Conservation (phyloP, 2,888 invertebrate species). For the Drosophila heteroneura region DNA sequence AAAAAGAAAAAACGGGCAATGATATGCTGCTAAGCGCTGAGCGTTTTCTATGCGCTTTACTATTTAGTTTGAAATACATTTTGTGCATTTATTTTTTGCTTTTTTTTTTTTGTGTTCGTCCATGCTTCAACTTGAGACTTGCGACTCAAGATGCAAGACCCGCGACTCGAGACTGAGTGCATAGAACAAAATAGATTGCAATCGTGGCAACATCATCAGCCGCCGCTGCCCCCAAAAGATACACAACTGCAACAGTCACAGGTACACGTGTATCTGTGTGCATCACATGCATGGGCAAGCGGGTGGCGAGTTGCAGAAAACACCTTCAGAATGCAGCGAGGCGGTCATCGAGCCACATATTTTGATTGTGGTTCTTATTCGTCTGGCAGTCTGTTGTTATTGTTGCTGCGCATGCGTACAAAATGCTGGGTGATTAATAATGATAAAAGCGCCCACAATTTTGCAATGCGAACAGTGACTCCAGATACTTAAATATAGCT, state of each 20-base stretch:
- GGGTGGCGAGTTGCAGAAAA: constrained; percentile 50
- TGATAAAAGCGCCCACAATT: constrained; percentile 75
- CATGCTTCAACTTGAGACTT: constrained; percentile 40
- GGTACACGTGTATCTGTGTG: constrained; percentile 11
- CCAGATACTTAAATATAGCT: constrained; percentile 7
- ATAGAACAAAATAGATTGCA: constrained; percentile 82
- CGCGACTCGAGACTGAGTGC: constrained; percentile 46
- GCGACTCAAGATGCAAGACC: constrained; percentile 14
- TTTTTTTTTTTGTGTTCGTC: constrained; percentile 1
- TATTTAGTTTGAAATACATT: constrained; percentile 52
- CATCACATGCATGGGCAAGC: constrained; percentile 34
- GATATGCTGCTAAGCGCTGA: constrained; percentile 58
- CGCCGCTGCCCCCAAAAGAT: constrained; percentile 59
- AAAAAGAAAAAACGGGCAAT: constrained; percentile 48
- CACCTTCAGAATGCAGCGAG: constrained; percentile 80
- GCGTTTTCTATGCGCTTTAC: constrained; percentile 56
- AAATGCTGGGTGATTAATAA: constrained; percentile 81
- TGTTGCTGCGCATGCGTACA: constrained; percentile 75
- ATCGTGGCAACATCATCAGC: constrained; percentile 81
- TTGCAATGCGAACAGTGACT: constrained; percentile 53
- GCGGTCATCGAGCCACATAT: constrained; percentile 74
- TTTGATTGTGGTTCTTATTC: constrained; percentile 60
- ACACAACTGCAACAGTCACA: constrained; percentile 35
- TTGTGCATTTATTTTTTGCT: constrained; percentile 29
- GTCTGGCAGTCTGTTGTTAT: constrained; percentile 30